Percentiles rank a stretch among this genome's conserved stretches.
These are phyloP conservation scores for Peromyscus melanophrys DNA, from an alignment of 2,797 vertebrate species.

Conservation along the genomic window DNA sequence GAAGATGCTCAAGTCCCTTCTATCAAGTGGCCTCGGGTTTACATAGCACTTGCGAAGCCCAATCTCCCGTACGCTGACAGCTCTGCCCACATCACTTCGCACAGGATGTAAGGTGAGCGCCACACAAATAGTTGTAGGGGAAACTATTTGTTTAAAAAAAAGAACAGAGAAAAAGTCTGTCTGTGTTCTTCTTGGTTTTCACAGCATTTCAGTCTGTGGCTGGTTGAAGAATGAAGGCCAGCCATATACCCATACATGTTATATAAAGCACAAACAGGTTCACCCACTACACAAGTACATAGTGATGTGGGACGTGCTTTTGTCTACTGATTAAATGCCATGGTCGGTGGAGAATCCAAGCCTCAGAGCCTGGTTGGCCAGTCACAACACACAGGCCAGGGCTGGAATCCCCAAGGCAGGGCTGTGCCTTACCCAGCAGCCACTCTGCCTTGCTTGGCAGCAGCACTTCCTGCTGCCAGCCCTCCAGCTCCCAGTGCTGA, in stretches of 20 bases:
- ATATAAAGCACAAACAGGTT: neutral
- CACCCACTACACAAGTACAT: neutral
- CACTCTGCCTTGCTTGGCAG: neutral
- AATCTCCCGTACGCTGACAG: neutral
- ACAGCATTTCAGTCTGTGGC: neutral
- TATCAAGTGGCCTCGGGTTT: neutral
- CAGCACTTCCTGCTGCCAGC: neutral
- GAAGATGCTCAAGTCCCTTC: neutral
- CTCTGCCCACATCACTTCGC: neutral
- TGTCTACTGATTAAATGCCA: neutral
- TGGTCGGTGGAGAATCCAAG: neutral
- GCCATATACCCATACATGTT: neutral
- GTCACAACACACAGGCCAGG: neutral
- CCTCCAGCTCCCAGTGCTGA: neutral
- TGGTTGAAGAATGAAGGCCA: neutral
- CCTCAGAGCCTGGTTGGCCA: neutral
- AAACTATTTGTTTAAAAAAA: no score
- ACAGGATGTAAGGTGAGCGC: neutral
- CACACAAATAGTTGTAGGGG: neutral
- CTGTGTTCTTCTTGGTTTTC: neutral
- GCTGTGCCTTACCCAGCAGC: neutral
- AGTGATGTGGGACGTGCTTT: neutral
- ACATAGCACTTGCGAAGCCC: neutral
- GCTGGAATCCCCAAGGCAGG: neutral
- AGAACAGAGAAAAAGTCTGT: neutral